Base-by-base conservation (phyloP, 1,140 invertebrate species). In the Aphelinus certus region DNA sequence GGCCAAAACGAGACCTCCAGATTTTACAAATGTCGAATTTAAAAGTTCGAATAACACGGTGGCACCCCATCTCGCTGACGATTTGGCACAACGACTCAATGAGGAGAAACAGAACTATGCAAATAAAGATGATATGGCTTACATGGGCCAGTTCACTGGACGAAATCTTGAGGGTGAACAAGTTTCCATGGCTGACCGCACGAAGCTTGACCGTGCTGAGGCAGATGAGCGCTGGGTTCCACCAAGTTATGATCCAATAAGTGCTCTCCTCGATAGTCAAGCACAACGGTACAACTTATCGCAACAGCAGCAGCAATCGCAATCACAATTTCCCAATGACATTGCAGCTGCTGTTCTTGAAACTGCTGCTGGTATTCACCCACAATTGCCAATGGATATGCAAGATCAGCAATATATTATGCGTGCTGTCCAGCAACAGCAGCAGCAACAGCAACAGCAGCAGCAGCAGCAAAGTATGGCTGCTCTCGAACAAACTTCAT, bases 151-250 rank as follows among this genome's bases (percentile, higher is more conserved):
- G 26, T 88, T 85, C 48, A 72, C 62, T 7, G 83, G 81, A n/a
- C 83, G 86, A 26, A 81, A 86, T 69, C 74, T 82, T 1, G 85
- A 86, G 61, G 77, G 75, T 76, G 46, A 76, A 6, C 87, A 88
- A 80, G 86, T 88, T 4, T 76, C 83, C 4, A 75, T 86, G 7
- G 86, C 83, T 3, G 88, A 88, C 6, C 77, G 87, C 65, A 83
- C 85, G 0, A 90, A 89, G 73, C 78, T 90, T 4, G 87, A 90
- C 78, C 86, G 87, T 56, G 88, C 87, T 7, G 88, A 91, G 77
- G 88, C 90, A 1, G 91, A 92, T 76, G 91, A 92, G 79, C 83
- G 91, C 70, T 92, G 92, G 91, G 91, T 92, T 3, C 91, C 91
- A 43, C 91, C 91, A 2, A 87, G 81, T 26, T 86, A 88, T 55